Evolutionary conservation across 2,888 invertebrate species (phyloP), one percentile per base, ranked within the genome.

Genomic region (Epinotia brunnichana): DNA sequence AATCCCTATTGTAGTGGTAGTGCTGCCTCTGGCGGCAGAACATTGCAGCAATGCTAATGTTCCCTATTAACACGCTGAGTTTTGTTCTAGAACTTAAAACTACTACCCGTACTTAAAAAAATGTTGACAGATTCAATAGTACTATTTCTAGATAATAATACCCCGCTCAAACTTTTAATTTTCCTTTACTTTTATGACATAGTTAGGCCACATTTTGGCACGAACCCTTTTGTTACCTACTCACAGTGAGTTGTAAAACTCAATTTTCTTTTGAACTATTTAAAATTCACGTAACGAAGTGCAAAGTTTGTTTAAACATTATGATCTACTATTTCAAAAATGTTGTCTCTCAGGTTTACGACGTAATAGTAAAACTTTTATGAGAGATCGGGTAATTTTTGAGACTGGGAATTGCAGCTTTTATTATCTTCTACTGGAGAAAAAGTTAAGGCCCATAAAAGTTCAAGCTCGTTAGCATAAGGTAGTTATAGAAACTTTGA

Each of bases 311-410:
- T 39, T 35, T 35, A 21, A 41, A 29, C 61, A 61, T 62, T 62
- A 64, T 35, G 54, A 54, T 44, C 41, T 60, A 53, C 54, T 41
- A 66, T 54, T 66, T 61, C 17, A 35, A 60, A 29, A 60, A 66
- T 71, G 66, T 61, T 61, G 21, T 29, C 24, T 59, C 39, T 60
- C 35, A 60, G 60, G 60, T 69, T 69, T 51, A 60, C 35, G 60
- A 39, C 60, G 39, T n/a, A 69, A 59, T 60, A 69, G 60, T 60
- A 53, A 69, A 68, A 68, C n/a, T 68, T 35, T 68, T 68, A 69
- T 53, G 51, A 39, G 39, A 39, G 48, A 53, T 69, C 60, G 39
- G 51, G 51, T 51, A 19, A 35, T 21, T 51, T 69, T 60, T n/a
- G 19, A 60, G 60, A 60, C 64, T 41, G 41, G 54, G 54, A 67